Evolutionary conservation across 2,888 invertebrate genomes (phyloP), one percentile per base, ranked within the genome.

Genomic region (Dexiosoma caninum): DNA sequence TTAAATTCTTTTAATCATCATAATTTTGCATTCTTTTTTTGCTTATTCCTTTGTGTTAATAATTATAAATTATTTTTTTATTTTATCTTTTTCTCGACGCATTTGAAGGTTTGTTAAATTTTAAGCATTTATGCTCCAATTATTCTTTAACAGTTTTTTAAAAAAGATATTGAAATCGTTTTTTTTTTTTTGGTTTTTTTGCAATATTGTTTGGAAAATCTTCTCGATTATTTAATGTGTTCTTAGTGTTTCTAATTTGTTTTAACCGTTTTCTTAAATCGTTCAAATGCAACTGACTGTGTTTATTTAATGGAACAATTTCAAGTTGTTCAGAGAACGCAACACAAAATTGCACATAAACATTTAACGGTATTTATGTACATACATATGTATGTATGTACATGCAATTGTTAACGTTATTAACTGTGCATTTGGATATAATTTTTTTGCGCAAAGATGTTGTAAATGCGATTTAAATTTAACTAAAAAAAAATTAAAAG

Each of bases 251-350:
- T 19, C 9, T 23, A 40, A 49, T 55, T 35, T 60, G 59, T 37
- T 59, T 59, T 51, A 81, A 74, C 81, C 59, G 77, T 72, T 77
- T 81, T 71, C 49, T 64, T 76, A 69, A 77, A 77, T 81, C 69
- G 81, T 70, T 81, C 64, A 64, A 72, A 81, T 81, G 81, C 81
- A 81, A 81, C 81, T 81, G 74, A 78, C 16, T 70, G 59, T 5
- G 12, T 30, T 44, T 42, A n/a, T 51, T 42, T n/a, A 19, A 35
- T 69, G 40, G 55, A 46, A 62, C 59, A 49, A 44, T 44, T 42
- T 59, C 1, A 30, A 46, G 64, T 62, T 21, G 23, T 10, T 66
- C 44, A 14, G 37, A 64, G 55, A 74, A 7, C 19, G 53, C 27
- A 69, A 27, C 42, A 72, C 27, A 69, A 77, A 75, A 57, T 72